phyloP scores from a whole-genome alignment of 2,888 invertebrate species.

The Drosophila pseudotalamancana region DNA sequence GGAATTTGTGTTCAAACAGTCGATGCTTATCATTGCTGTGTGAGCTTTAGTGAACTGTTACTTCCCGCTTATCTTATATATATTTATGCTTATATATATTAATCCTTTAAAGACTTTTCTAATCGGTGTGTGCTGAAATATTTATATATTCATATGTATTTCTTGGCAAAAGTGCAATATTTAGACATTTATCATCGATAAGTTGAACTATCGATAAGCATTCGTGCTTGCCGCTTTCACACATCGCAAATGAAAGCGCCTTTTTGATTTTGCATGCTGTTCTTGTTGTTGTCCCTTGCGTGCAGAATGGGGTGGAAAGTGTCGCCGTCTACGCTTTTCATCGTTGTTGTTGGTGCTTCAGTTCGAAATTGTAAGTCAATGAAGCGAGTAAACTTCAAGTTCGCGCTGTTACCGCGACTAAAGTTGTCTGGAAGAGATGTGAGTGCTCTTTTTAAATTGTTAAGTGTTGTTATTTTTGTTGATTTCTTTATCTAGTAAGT shows the following conservation, averaged over 20 bases:
- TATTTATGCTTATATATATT: too few relatives aligned
- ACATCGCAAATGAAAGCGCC: conserved; percentile 46
- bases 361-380: conserved; percentile 84
- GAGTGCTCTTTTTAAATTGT: conserved; percentile 75
- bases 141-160: too few relatives aligned
- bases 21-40: not conserved
- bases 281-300: conserved; percentile 38
- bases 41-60: not conserved
- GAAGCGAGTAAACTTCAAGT: conserved; percentile 84
- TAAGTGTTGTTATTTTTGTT: conserved; percentile 47
- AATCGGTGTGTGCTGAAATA: too few relatives aligned
- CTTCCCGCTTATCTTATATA: not conserved
- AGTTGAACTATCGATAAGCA: conserved; percentile 31
- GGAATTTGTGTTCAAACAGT: not conserved
- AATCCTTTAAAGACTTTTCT: too few relatives aligned
- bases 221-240: conserved; percentile 6
- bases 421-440: conserved; percentile 85
- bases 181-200: conserved; percentile 25
- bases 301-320: conserved; percentile 67
- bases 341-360: conserved; percentile 60
- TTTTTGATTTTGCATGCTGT: conserved; percentile 34
- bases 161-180: not conserved
- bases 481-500: conserved; percentile 46
- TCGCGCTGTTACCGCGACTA: conserved; percentile 85
- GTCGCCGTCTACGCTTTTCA: conserved; percentile 38